phyloP scores from a whole-genome alignment of 2,888 invertebrate genomes.

The Neuroscelio doddi region DNA sequence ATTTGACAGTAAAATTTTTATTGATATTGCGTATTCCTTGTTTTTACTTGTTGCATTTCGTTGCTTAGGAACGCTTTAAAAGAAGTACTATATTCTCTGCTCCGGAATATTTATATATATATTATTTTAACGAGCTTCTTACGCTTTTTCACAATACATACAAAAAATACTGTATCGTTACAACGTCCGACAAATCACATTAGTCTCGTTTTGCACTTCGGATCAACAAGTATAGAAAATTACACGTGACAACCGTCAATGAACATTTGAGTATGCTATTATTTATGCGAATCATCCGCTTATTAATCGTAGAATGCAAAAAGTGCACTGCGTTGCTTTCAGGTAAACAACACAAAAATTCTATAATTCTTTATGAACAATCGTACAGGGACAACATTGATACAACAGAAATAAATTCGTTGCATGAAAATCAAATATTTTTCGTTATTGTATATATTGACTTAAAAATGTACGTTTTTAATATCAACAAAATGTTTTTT shows the following conservation, averaged over 20 bases:
- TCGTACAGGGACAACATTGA: slow-evolving; percentile 19
- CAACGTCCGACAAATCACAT: slow-evolving; percentile 35
- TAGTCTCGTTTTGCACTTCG: slow-evolving; percentile 16
- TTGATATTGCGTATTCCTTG: slow-evolving; percentile 12
- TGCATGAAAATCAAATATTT: slow-evolving; percentile 18
- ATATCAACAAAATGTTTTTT: too few relatives aligned
- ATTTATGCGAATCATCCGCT: slow-evolving; percentile 16
- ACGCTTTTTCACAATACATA: slow-evolving; percentile 24
- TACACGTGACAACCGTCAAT: slow-evolving; percentile 1
- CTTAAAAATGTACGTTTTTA: too few relatives aligned
- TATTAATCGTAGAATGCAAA: neutral
- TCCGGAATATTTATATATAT: slow-evolving; percentile 1
- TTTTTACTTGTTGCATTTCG: slow-evolving; percentile 2
- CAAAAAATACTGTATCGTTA: slow-evolving; percentile 47
- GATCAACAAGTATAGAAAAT: slow-evolving; percentile 29
- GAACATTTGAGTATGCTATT: slow-evolving; percentile 24
- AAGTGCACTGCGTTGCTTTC: neutral
- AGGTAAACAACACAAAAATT: neutral
- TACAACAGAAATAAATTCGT: slow-evolving; percentile 10
- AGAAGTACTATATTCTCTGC: slow-evolving; percentile 22
- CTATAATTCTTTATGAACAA: slow-evolving; percentile 11
- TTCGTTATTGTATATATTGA: too few relatives aligned
- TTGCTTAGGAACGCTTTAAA: slow-evolving; percentile 25
- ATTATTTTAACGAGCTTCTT: too few relatives aligned
- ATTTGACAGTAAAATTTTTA: slow-evolving; percentile 16